Conservation (phyloP, 2,888 invertebrate genomes). For the Hipparchia sbordonii region DNA sequence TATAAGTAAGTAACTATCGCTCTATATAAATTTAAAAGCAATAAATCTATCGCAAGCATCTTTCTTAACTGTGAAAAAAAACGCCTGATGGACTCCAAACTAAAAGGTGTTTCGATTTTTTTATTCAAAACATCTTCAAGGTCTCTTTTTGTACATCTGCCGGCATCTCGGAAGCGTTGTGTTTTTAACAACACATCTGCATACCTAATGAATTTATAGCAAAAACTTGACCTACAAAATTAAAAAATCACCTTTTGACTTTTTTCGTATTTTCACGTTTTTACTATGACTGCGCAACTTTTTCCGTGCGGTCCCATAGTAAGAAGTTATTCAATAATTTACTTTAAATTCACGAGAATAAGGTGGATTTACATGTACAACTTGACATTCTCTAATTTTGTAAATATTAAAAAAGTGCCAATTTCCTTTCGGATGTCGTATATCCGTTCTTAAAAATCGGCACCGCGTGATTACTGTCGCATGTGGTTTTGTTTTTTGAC, state of each 20-base stretch:
- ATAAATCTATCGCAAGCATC: conserved; percentile 12
- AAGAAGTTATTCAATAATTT: conserved; percentile 32
- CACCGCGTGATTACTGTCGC: conserved; percentile 74
- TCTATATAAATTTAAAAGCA: not conserved
- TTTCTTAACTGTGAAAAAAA: conserved; percentile 43
- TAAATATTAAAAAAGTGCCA: conserved; percentile 72
- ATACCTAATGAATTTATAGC: conserved; percentile 72
- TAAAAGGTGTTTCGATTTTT: conserved; percentile 70
- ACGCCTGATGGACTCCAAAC: conserved; percentile 54
- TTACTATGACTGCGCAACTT: conserved; percentile 38
- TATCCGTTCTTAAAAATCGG: conserved; percentile 79
- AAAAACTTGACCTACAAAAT: conserved; percentile 80
- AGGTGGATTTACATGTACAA: conserved; percentile 28
- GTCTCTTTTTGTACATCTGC: conserved; percentile 73
- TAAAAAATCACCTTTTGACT: conserved; percentile 55
- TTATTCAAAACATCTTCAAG: conserved; percentile 71
- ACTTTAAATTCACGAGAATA: conserved; percentile 43
- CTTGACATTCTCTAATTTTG: conserved; percentile 39
- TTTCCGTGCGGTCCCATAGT: not conserved
- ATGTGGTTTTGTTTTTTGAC: conserved; percentile 51
- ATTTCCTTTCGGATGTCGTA: conserved; percentile 74
- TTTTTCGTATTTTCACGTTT: conserved; percentile 44
- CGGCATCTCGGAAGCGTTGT: conserved; percentile 59
- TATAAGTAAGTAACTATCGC: not conserved
- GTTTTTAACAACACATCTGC: conserved; percentile 77